Conservation (phyloP, 1,140 invertebrate species). For the Drosophila kanapiae region DNA sequence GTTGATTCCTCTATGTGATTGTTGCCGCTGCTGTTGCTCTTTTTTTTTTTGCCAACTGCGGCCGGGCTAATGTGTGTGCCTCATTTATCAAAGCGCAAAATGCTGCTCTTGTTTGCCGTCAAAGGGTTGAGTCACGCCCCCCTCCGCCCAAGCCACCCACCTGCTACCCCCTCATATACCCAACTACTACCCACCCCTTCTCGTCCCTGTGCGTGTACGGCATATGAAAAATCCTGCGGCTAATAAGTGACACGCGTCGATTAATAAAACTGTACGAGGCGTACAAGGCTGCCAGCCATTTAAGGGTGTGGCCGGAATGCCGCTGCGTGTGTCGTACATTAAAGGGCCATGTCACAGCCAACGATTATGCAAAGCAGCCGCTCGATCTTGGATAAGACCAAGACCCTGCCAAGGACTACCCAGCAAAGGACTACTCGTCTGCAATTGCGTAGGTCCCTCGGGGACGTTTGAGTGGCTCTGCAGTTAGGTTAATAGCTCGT, state of each 20-base stretch:
- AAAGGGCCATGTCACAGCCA: slow-evolving; percentile 72
- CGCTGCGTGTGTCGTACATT: slow-evolving; percentile 63
- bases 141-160: slow-evolving; percentile 6
- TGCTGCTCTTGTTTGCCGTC: slow-evolving; percentile 52
- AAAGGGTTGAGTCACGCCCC: slow-evolving; percentile 70
- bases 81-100: slow-evolving; percentile 78
- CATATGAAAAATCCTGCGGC: slow-evolving; percentile 78
- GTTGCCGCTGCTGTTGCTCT: slow-evolving; percentile 23
- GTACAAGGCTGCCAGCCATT: slow-evolving; percentile 40
- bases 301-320: slow-evolving; percentile 25
- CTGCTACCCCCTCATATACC: slow-evolving; percentile 1
- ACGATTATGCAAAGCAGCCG: slow-evolving; percentile 73
- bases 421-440: slow-evolving; percentile 29
- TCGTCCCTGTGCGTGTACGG: slow-evolving; percentile 52
- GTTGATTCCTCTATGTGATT: slow-evolving; percentile 60
- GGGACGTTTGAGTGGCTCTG: slow-evolving; percentile 8
- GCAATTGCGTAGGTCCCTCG: slow-evolving; percentile 31
- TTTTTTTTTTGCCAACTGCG: slow-evolving; percentile 38
- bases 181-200: not conserved
- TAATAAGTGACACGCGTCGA: slow-evolving; percentile 81
- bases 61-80: slow-evolving; percentile 57
- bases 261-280: slow-evolving; percentile 67
- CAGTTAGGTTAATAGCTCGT: slow-evolving; percentile 30
- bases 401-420: slow-evolving; percentile 16
- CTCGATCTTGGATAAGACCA: slow-evolving; percentile 56